phyloP scores from a whole-genome alignment of 2,113 vertebrate species.

The Orientallactaga bullata region DNA sequence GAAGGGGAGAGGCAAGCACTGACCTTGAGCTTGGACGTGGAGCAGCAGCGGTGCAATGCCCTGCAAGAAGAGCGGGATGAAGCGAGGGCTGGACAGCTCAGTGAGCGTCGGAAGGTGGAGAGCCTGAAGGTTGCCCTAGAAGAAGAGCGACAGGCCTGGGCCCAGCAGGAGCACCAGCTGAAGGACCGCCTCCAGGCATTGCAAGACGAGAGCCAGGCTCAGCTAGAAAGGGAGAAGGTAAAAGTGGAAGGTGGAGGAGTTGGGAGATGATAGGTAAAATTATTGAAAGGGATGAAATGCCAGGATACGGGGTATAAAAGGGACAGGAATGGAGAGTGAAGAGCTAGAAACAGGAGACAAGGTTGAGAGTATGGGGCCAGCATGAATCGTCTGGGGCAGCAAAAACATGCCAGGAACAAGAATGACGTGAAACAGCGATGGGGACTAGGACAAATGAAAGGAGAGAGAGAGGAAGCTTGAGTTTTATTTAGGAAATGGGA shows the following conservation, averaged over 20 bases:
- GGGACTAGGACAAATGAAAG: background rate
- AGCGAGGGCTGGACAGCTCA: constrained; percentile 67
- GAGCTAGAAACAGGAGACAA: background rate
- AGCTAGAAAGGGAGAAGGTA: constrained; percentile 87
- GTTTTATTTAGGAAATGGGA: background rate
- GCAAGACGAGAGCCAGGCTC: constrained; percentile 75
- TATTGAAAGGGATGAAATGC: background rate
- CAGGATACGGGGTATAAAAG: background rate
- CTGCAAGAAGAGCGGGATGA: constrained; percentile 77
- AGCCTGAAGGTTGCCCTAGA: constrained; percentile 76
- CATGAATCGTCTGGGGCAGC: background rate
- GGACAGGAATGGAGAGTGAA: background rate
- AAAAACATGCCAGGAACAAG: background rate
- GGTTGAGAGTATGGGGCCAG: background rate
- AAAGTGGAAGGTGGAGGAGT: background rate
- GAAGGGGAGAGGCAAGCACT: constrained; percentile 79
- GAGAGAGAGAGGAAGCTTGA: background rate
- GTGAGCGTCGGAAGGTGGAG: constrained; percentile 76
- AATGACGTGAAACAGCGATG: background rate
- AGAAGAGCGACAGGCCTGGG: constrained; percentile 77
- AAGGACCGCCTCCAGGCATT: constrained; percentile 72
- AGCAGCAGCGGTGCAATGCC: constrained; percentile 61
- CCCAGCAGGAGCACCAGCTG: constrained; percentile 80
- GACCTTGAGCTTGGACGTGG: constrained; percentile 72
- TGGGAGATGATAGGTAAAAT: background rate